These are phyloP conservation scores for Pseudochirops cupreus DNA, from an alignment of 2,797 vertebrate genomes.

Conservation along the genomic window DNA sequence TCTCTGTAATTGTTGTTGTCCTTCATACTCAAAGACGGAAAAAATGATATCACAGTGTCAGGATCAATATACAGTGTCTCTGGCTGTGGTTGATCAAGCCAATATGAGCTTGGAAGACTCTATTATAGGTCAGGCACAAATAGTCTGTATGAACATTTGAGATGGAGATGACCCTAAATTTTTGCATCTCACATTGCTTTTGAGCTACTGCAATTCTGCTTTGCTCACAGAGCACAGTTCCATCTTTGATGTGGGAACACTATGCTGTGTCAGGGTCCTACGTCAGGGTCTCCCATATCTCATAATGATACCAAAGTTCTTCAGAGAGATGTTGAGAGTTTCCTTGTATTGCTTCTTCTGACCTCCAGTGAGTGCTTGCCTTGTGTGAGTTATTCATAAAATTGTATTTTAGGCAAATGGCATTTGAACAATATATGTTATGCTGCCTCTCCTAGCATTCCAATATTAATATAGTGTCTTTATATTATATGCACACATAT, in stretches of 20 bases:
- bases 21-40: neutral
- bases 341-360: neutral
- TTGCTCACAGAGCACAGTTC: neutral
- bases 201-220: too few relatives aligned
- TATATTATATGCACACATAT: neutral
- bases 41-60: too few relatives aligned
- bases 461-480: neutral
- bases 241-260: neutral
- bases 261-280: neutral
- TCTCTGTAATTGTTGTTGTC: neutral
- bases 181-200: too few relatives aligned
- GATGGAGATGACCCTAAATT: too few relatives aligned
- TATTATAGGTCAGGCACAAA: too few relatives aligned
- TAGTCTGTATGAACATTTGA: too few relatives aligned
- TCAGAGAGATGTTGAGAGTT: neutral
- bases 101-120: too few relatives aligned
- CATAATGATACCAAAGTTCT: neutral
- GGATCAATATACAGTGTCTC: too few relatives aligned
- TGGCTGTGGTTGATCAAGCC: too few relatives aligned
- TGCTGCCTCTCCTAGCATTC: neutral
- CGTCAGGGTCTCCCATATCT: neutral
- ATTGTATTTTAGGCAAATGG: neutral
- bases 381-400: neutral
- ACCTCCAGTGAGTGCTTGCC: neutral
- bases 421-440: neutral